Evolutionary conservation across 30 jellyfish, hydroid and myxozoan species (phyloP).

Genomic region (Hydra vulgaris): DNA sequence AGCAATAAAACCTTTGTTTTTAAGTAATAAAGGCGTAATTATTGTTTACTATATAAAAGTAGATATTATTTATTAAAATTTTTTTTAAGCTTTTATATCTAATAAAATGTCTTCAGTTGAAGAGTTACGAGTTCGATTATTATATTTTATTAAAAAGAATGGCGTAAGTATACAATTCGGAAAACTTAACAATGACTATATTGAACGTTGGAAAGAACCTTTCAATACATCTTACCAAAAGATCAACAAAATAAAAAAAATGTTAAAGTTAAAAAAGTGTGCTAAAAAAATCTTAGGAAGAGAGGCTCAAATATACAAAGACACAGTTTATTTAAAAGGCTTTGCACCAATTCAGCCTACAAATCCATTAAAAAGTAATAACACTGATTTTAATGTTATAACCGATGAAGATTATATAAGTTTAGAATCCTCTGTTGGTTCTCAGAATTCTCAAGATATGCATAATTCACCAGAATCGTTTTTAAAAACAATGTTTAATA

Average conservation of each 20-base stretch:
- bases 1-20: too few relatives aligned
- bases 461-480: neutral
- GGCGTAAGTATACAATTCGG: neutral
- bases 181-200: neutral
- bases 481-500: neutral
- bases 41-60: too few relatives aligned
- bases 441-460: neutral
- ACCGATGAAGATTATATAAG: neutral
- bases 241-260: neutral
- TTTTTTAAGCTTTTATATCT: too few relatives aligned
- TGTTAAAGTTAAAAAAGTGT: neutral
- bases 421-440: neutral
- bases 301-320: neutral
- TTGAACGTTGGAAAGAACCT: neutral
- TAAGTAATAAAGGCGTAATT: too few relatives aligned
- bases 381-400: neutral
- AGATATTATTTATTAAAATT: too few relatives aligned
- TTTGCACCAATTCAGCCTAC: neutral
- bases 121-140: neutral
- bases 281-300: neutral
- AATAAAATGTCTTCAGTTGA: neutral
- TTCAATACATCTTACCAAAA: neutral
- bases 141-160: neutral
- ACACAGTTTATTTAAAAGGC: neutral
- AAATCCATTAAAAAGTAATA: too few relatives aligned